phyloP scores from a whole-genome alignment of 2,888 invertebrate genomes.

The Frankliniella intonsa region DNA sequence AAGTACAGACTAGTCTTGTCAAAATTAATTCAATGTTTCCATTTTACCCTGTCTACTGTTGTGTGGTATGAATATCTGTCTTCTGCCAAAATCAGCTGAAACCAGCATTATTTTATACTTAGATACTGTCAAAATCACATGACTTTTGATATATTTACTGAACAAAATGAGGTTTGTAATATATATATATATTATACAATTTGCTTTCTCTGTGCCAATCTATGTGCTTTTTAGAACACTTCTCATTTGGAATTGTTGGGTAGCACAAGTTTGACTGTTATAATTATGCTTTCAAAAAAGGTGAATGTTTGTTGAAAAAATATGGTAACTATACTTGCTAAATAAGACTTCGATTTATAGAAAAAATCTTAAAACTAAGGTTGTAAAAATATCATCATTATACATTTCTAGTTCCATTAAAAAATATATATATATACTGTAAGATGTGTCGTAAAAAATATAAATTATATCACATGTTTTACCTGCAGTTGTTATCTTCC shows the following conservation, averaged over 20 bases:
- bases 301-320: no score
- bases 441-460: not conserved
- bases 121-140: not conserved
- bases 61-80: no score
- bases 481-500: no score
- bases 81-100: no score
- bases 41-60: no score
- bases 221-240: not conserved
- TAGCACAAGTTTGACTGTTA: not conserved
- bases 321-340: not conserved
- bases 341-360: not conserved
- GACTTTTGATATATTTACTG: not conserved
- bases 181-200: not conserved
- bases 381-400: not conserved
- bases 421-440: not conserved
- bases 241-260: not conserved
- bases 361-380: not conserved
- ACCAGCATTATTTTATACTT: no score
- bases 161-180: not conserved
- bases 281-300: not conserved
- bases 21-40: no score
- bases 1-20: no score
- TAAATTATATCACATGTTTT: constrained; percentile 22
- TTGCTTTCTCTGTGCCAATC: not conserved
- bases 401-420: not conserved